Conservation (phyloP, 2,113 vertebrate genomes). For the Paracanthobrama guichenoti region DNA sequence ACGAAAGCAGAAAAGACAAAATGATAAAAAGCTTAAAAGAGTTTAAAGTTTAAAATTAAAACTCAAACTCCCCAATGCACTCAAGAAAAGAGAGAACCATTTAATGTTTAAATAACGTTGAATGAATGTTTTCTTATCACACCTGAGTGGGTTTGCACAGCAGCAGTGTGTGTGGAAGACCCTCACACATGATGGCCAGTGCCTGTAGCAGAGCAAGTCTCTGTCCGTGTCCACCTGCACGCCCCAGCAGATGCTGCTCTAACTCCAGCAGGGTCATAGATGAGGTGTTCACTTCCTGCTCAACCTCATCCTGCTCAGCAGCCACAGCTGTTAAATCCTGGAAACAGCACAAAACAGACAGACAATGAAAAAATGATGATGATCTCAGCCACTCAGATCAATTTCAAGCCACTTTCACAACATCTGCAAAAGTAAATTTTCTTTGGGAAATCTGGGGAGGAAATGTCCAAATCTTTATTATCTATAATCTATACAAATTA, state of each 20-base stretch:
- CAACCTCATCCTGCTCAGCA: constrained; percentile 58
- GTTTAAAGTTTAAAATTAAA: neutral
- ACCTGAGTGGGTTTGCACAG: constrained; percentile 87
- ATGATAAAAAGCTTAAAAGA: neutral
- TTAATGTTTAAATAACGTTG: neutral
- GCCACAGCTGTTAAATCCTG: constrained; percentile 84
- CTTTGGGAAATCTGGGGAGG: neutral
- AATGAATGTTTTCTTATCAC: neutral
- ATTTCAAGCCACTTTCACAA: neutral
- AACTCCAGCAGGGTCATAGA: constrained; percentile 76
- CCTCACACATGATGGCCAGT: constrained; percentile 83
- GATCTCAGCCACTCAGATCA: neutral
- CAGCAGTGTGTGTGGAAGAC: constrained; percentile 80
- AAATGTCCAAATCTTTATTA: neutral
- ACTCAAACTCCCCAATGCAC: neutral
- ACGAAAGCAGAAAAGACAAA: constrained; percentile 24
- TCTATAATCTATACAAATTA: too few relatives aligned
- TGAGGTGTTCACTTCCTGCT: constrained; percentile 54
- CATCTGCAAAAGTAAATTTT: neutral
- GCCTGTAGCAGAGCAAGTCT: constrained; percentile 84
- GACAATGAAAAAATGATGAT: neutral
- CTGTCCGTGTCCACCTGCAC: constrained; percentile 60
- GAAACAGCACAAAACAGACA: neutral
- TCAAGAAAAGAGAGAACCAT: neutral
- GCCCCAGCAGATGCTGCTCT: constrained; percentile 70